Evolutionary conservation across 2,797 vertebrate species (phyloP).

Genomic region (Rachycentron canadum): DNA sequence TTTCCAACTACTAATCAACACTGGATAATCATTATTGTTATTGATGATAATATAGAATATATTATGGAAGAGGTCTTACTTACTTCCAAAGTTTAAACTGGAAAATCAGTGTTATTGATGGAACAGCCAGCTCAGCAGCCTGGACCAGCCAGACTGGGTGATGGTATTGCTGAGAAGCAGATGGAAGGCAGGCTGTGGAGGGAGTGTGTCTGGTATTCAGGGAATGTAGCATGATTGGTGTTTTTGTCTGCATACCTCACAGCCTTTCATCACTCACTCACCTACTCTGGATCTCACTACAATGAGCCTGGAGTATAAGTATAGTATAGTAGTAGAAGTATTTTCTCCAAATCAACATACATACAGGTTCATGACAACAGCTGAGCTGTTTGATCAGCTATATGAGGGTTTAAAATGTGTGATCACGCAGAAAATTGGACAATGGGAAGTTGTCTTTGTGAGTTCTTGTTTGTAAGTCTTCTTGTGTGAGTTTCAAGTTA

Average conservation of each 20-base stretch:
- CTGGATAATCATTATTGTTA: too few relatives aligned
- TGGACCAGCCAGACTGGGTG: not conserved
- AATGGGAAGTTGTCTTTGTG: too few relatives aligned
- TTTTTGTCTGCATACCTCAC: conserved; percentile 20
- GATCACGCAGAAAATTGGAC: too few relatives aligned
- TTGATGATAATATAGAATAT: too few relatives aligned
- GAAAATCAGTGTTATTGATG: not conserved
- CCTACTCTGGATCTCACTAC: not conserved
- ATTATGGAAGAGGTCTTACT: too few relatives aligned
- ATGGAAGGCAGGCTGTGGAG: conserved; percentile 1
- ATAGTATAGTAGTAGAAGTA: not conserved
- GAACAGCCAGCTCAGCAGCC: not conserved
- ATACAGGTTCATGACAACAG: too few relatives aligned
- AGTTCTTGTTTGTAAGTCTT: too few relatives aligned
- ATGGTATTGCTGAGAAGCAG: conserved; percentile 1
- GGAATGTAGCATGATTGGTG: conserved; percentile 34
- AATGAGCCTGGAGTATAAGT: not conserved
- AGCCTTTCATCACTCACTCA: not conserved
- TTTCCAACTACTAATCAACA: too few relatives aligned
- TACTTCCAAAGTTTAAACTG: not conserved
- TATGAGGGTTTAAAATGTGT: too few relatives aligned
- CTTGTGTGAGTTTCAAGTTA: too few relatives aligned
- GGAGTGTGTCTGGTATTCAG: conserved; percentile 30
- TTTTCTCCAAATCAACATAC: too few relatives aligned
- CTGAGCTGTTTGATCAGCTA: too few relatives aligned